Conservation (phyloP, 2,888 invertebrate genomes). For the Drosophila mayaguana region DNA sequence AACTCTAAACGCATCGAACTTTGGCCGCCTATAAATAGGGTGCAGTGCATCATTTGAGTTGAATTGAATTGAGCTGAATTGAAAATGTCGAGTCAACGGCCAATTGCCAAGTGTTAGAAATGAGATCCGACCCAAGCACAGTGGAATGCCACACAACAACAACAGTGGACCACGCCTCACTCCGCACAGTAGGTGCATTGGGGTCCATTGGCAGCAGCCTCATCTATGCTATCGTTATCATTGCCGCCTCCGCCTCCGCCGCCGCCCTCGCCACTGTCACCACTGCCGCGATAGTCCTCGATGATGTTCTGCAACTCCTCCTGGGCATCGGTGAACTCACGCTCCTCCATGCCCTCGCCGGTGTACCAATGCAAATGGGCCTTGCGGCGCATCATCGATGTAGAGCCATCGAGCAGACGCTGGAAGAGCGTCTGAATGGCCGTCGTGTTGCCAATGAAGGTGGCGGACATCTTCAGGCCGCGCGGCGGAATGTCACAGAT, state of each 20-base stretch:
- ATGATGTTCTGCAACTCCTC: constrained; percentile 91
- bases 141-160: constrained; percentile 1
- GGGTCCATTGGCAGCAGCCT: constrained; percentile 4
- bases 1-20: constrained; percentile 47
- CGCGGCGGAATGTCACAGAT: constrained; percentile 94
- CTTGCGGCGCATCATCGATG: constrained; percentile 92
- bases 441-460: constrained; percentile 93
- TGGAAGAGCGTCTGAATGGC: constrained; percentile 93
- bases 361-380: constrained; percentile 95
- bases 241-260: background rate
- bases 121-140: constrained; percentile 39
- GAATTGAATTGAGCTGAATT: too few relatives aligned
- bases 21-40: constrained; percentile 47
- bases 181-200: constrained; percentile 47
- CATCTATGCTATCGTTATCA: constrained; percentile 8
- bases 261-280: constrained; percentile 24
- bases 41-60: constrained; percentile 33
- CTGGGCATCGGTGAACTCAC: constrained; percentile 94
- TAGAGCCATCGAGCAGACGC: constrained; percentile 91
- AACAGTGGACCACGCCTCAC: background rate
- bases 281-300: constrained; percentile 87
- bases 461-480: constrained; percentile 93
- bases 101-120: constrained; percentile 55
- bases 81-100: constrained; percentile 36
- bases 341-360: constrained; percentile 94